phyloP scores from a whole-genome alignment of 1,140 invertebrate species.

The Hetaerina americana region DNA sequence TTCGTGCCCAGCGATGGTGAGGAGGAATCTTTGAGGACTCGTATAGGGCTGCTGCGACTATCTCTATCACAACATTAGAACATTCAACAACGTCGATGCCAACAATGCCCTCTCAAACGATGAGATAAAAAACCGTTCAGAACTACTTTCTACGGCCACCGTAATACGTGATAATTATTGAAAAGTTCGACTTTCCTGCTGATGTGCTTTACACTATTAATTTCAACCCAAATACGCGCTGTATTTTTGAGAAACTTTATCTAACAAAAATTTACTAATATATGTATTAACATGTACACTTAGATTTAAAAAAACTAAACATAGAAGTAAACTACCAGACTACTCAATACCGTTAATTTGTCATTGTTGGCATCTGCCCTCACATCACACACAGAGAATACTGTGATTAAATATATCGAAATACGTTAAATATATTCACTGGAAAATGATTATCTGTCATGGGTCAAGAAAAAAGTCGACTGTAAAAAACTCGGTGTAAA shows the following conservation, averaged over 20 bases:
- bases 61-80: neutral
- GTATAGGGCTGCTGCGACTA: neutral
- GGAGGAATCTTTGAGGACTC: neutral
- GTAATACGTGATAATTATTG: neutral
- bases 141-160: neutral
- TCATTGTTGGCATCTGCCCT: neutral
- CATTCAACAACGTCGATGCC: neutral
- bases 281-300: neutral
- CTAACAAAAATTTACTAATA: neutral
- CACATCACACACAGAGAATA: neutral
- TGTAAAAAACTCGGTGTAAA: neutral
- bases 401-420: neutral
- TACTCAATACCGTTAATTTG: neutral
- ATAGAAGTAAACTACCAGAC: neutral
- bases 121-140: neutral
- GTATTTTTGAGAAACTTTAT: neutral
- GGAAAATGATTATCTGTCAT: neutral
- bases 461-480: neutral
- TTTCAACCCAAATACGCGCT: neutral
- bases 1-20: neutral
- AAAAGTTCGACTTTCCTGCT: neutral
- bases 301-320: neutral
- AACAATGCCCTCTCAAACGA: neutral
- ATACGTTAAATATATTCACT: neutral
- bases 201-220: neutral